phyloP scores from a whole-genome alignment of 1,140 invertebrate species.

The Cephus cinctus region DNA sequence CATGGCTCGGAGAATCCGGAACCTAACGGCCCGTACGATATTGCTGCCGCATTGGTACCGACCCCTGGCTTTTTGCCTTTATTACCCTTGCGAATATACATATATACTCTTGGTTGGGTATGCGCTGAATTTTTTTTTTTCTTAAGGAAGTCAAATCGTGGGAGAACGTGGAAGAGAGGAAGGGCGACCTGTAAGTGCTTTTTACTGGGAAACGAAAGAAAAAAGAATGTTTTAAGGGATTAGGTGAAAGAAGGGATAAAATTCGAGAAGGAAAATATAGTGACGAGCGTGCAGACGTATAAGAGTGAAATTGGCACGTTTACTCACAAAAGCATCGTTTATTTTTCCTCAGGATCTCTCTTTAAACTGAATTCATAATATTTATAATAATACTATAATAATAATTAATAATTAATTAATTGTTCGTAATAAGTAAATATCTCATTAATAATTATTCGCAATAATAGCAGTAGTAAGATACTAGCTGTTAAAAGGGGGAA shows the following conservation, averaged over 20 bases:
- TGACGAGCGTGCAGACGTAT: slow-evolving; percentile 30
- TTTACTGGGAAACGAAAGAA: not conserved
- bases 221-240: slow-evolving; percentile 1
- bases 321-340: slow-evolving; percentile 58
- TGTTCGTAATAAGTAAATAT: too few species aligned
- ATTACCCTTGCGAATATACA: too few species aligned
- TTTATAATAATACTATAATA: slow-evolving; percentile 55
- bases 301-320: slow-evolving; percentile 17
- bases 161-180: not conserved
- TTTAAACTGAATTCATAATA: slow-evolving; percentile 55
- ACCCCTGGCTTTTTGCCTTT: slow-evolving; percentile 16
- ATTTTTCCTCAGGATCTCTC: slow-evolving; percentile 49
- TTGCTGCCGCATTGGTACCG: slow-evolving; percentile 36
- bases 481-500: slow-evolving; percentile 38
- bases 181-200: not conserved
- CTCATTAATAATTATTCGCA: slow-evolving; percentile 16
- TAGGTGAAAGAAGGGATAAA: slow-evolving; percentile 10
- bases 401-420: slow-evolving; percentile 44
- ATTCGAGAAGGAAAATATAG: slow-evolving; percentile 27
- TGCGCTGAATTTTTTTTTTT: slow-evolving; percentile 21
- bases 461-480: slow-evolving; percentile 48
- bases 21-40: slow-evolving; percentile 49
- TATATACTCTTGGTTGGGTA: too few species aligned
- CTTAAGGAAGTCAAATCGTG: slow-evolving; percentile 11
- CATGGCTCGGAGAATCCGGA: slow-evolving; percentile 45